phyloP scores from a whole-genome alignment of 2,797 vertebrate genomes.

The Parauchenoglanis ngamensis region DNA sequence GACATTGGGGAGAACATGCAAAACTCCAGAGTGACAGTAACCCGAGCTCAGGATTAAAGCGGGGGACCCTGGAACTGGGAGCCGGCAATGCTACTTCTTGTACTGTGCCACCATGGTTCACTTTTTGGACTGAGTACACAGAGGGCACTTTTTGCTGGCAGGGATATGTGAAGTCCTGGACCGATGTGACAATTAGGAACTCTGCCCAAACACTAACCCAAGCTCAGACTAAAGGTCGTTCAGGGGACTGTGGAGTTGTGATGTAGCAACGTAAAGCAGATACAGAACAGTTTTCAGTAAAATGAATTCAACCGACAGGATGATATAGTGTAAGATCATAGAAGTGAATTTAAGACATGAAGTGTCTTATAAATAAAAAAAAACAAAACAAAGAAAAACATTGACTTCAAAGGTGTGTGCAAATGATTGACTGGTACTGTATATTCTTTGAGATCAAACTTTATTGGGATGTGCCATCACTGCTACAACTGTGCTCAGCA shows the following conservation, averaged over 20 bases:
- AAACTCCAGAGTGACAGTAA: neutral
- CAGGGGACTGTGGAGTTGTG: neutral
- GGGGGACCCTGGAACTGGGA: neutral
- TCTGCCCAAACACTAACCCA: neutral
- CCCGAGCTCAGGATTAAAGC: neutral
- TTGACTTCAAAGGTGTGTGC: no score
- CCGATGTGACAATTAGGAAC: neutral
- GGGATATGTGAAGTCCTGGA: neutral
- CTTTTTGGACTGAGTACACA: neutral
- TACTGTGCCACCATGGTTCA: neutral
- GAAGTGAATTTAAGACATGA: neutral
- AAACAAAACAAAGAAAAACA: no score
- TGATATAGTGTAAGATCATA: neutral
- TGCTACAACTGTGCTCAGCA: neutral
- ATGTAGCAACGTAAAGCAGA: neutral
- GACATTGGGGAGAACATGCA: neutral
- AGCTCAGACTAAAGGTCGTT: neutral
- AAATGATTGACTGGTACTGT: no score
- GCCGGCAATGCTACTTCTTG: neutral
- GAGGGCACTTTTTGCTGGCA: neutral
- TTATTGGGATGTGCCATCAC: neutral
- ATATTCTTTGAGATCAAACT: neutral
- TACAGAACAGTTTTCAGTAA: neutral
- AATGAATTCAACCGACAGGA: neutral
- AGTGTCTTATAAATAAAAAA: no score